Conservation (phyloP, 1,140 invertebrate species). For the Bombus pyrosoma region DNA sequence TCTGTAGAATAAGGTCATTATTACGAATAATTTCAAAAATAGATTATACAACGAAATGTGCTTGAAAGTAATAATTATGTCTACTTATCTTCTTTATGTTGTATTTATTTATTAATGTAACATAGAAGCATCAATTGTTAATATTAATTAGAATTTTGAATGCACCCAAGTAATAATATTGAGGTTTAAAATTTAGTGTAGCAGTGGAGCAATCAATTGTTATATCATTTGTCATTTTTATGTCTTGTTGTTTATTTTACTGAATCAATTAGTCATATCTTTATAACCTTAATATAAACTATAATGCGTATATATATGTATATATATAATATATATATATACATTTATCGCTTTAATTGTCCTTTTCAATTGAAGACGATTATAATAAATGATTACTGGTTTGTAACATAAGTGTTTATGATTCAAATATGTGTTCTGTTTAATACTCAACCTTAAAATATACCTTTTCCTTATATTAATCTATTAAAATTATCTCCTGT, state of each 20-base stretch:
- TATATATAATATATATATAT: slow-evolving; percentile 3
- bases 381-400: slow-evolving; percentile 71
- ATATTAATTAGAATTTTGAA: slow-evolving; percentile 28
- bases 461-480: background rate
- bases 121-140: slow-evolving; percentile 4
- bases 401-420: slow-evolving; percentile 62
- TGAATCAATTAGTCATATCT: slow-evolving; percentile 72
- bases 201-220: slow-evolving; percentile 74
- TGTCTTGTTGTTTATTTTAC: slow-evolving; percentile 77
- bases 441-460: slow-evolving; percentile 6
- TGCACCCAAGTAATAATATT: slow-evolving; percentile 10
- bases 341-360: slow-evolving; percentile 66
- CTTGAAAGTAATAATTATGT: background rate
- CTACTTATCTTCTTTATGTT: slow-evolving; percentile 44
- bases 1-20: background rate
- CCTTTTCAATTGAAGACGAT: slow-evolving; percentile 64
- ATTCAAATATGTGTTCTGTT: slow-evolving; percentile 32
- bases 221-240: slow-evolving; percentile 79
- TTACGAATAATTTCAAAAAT: background rate
- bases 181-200: slow-evolving; percentile 66
- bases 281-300: slow-evolving; percentile 70
- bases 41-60: background rate
- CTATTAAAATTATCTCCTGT: background rate
- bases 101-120: slow-evolving; percentile 40
- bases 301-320: slow-evolving; percentile 40